These are phyloP conservation scores for Fabriciana adippe DNA, from an alignment of 2,888 invertebrate genomes.

Conservation along the genomic window DNA sequence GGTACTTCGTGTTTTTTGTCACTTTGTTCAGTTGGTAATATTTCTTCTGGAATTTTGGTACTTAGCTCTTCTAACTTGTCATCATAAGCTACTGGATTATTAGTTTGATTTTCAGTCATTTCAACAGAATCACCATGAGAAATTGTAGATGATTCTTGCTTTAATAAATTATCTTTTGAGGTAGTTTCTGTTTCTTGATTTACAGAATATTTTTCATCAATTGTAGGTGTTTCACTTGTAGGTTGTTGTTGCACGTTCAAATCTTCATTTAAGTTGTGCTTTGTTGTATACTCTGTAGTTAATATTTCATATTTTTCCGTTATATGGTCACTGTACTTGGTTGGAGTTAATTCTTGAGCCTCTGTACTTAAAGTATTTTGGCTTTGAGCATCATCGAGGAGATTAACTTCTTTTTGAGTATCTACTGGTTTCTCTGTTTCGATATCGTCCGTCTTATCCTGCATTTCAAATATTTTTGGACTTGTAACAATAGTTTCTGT, in stretches of 20 bases:
- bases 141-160: slow-evolving; percentile 10
- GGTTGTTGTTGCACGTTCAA: neutral
- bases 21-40: slow-evolving; percentile 8
- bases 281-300: slow-evolving; percentile 12
- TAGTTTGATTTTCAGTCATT: slow-evolving; percentile 9
- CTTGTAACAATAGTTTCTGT: slow-evolving; percentile 8
- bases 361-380: neutral
- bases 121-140: neutral
- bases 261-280: neutral
- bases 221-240: slow-evolving; percentile 4
- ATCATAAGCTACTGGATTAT: slow-evolving; percentile 1
- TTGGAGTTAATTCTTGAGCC: neutral
- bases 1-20: neutral
- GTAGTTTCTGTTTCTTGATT: slow-evolving; percentile 4
- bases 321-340: neutral
- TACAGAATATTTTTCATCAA: slow-evolving; percentile 7
- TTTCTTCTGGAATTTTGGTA: slow-evolving; percentile 4
- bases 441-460: slow-evolving; percentile 6
- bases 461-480: slow-evolving; percentile 1
- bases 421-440: slow-evolving; percentile 9
- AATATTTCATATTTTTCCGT: neutral
- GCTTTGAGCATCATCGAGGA: neutral
- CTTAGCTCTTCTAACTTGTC: slow-evolving; percentile 10
- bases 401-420: slow-evolving; percentile 12
- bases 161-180: slow-evolving; percentile 1